Conservation (phyloP, 2,888 invertebrate species). For the Apocheima hispidaria region DNA sequence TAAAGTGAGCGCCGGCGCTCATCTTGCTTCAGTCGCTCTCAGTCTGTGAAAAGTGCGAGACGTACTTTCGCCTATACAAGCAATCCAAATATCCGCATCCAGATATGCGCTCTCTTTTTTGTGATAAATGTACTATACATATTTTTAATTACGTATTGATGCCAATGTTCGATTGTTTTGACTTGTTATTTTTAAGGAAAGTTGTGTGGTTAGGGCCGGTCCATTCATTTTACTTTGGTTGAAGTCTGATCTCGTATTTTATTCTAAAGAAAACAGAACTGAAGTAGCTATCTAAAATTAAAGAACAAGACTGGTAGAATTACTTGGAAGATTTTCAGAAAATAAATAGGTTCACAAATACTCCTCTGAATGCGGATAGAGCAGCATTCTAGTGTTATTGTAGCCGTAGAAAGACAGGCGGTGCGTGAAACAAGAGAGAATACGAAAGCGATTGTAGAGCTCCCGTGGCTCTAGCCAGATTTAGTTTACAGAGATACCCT, state of each 20-base stretch:
- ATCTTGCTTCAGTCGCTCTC: too few species aligned
- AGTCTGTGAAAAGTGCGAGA: too few species aligned
- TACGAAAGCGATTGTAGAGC: conserved; percentile 65
- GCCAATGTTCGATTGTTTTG: too few species aligned
- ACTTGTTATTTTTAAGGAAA: too few species aligned
- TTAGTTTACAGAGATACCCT: conserved; percentile 71
- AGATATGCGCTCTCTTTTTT: too few species aligned
- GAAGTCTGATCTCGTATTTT: not conserved
- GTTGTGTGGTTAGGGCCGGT: too few species aligned
- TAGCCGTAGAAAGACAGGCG: conserved; percentile 65
- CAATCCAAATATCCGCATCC: too few species aligned
- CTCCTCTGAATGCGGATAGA: conserved; percentile 16
- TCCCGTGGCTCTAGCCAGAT: conserved; percentile 64
- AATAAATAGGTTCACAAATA: conserved; percentile 22
- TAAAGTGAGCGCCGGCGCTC: too few species aligned
- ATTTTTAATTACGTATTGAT: too few species aligned
- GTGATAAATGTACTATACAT: too few species aligned
- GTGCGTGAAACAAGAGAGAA: conserved; percentile 74
- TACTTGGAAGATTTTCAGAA: conserved; percentile 13
- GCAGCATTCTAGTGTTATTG: conserved; percentile 52
- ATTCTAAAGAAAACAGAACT: not conserved
- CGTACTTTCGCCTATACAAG: too few species aligned
- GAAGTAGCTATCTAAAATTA: conserved; percentile 3
- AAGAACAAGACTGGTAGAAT: conserved; percentile 3
- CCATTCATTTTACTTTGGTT: not conserved